Conservation (phyloP, 2,888 invertebrate genomes). For the Epicampocera succincta region DNA sequence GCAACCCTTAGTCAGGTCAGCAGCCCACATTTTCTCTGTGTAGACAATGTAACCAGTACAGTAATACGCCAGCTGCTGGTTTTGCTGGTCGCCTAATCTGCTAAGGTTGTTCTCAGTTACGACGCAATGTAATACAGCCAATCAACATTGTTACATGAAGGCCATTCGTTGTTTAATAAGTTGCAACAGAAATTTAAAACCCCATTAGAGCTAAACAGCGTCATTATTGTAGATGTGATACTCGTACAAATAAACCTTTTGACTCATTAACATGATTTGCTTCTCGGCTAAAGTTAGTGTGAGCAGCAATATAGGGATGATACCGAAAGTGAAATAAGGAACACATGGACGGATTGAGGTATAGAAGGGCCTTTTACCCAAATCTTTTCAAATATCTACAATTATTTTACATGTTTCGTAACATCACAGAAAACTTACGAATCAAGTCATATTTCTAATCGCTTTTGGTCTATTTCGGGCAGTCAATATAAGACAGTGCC, state of each 20-base stretch:
- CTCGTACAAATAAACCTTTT: slow-evolving; percentile 50
- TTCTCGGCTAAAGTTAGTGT: neutral
- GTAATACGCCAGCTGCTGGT: slow-evolving; percentile 47
- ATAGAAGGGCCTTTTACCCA: neutral
- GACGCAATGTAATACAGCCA: slow-evolving; percentile 80
- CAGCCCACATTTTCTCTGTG: slow-evolving; percentile 54
- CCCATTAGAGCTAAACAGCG: slow-evolving; percentile 44
- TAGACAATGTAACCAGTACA: slow-evolving; percentile 61
- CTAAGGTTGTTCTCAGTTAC: slow-evolving; percentile 82
- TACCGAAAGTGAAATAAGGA: slow-evolving; percentile 1
- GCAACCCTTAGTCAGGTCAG: slow-evolving; percentile 67
- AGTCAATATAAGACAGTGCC: too few relatives aligned
- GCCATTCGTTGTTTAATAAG: slow-evolving; percentile 61
- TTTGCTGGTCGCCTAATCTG: slow-evolving; percentile 76
- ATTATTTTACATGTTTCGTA: too few relatives aligned
- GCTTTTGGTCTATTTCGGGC: too few relatives aligned
- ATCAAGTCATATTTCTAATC: too few relatives aligned
- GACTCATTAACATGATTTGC: slow-evolving; percentile 16
- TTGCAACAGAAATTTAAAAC: slow-evolving; percentile 44
- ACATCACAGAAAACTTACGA: too few relatives aligned
- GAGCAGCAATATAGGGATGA: neutral
- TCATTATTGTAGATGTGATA: slow-evolving; percentile 38
- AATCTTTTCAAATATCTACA: too few relatives aligned
- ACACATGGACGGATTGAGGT: neutral
- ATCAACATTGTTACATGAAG: slow-evolving; percentile 68